Evolutionary conservation across 2,113 vertebrate species (phyloP).

Genomic region (Lagopus muta): DNA sequence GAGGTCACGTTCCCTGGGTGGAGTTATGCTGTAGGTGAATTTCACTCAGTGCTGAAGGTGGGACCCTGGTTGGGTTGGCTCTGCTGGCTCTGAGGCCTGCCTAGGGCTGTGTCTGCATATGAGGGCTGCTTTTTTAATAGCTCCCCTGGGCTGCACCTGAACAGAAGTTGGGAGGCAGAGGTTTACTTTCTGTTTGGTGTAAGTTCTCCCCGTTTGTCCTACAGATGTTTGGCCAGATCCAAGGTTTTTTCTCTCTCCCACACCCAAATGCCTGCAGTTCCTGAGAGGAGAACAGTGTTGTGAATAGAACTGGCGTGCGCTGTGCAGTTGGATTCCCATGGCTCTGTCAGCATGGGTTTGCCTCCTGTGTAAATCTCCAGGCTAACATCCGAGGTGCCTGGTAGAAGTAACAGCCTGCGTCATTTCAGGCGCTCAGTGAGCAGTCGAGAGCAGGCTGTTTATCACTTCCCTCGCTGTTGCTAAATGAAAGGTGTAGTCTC

Average conservation of each 20-base stretch:
- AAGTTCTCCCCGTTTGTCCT: background rate
- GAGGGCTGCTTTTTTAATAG: background rate
- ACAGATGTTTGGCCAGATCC: background rate
- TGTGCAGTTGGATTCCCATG: background rate
- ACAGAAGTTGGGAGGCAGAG: background rate
- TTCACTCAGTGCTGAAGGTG: background rate
- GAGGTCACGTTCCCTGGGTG: background rate
- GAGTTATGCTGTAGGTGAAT: background rate
- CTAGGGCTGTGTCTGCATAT: background rate
- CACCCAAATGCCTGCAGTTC: background rate
- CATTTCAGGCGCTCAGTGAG: conserved; percentile 19
- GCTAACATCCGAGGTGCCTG: background rate
- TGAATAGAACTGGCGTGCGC: background rate
- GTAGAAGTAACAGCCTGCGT: background rate
- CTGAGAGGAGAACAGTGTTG: background rate
- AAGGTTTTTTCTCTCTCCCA: background rate
- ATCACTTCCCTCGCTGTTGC: background rate
- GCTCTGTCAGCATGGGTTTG: accelerated
- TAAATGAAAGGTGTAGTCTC: background rate
- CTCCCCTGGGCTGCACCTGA: background rate
- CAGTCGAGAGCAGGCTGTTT: background rate
- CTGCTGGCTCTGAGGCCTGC: background rate
- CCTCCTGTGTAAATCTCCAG: background rate
- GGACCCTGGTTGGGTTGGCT: background rate
- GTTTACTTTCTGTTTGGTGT: background rate